These are phyloP conservation scores for Tenthredo distinguenda DNA, from an alignment of 2,888 invertebrate genomes.

Conservation along the genomic window DNA sequence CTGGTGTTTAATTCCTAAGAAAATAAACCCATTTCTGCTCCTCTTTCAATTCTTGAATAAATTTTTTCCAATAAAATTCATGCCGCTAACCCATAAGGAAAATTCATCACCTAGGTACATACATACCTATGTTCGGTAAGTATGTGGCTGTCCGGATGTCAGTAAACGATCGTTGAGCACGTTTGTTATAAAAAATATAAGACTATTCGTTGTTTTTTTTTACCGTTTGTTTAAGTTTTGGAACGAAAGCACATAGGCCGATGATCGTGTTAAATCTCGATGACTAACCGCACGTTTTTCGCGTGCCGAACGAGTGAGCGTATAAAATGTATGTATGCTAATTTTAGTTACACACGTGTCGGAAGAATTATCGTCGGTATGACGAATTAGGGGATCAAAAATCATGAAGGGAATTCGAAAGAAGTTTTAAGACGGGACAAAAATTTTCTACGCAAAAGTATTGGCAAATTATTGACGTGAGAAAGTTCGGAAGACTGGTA, in stretches of 20 bases:
- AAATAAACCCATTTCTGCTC: neutral
- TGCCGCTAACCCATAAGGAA: neutral
- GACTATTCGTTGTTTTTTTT: neutral
- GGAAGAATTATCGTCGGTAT: neutral
- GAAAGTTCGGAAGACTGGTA: neutral
- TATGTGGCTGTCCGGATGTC: neutral
- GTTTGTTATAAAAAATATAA: neutral
- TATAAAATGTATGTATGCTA: neutral
- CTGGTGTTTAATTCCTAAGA: neutral
- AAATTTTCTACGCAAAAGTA: neutral
- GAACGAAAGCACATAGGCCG: neutral
- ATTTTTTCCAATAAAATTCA: neutral
- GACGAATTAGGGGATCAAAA: neutral
- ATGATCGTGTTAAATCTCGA: neutral
- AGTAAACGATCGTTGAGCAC: neutral
- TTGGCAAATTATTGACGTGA: neutral
- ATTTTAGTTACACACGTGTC: neutral
- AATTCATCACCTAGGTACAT: neutral
- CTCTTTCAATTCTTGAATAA: neutral
- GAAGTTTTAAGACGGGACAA: neutral
- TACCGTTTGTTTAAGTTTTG: neutral
- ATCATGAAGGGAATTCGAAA: neutral
- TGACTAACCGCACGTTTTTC: neutral
- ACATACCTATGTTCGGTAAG: neutral
- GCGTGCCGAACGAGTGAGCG: constrained; percentile 13